Percentiles rank a stretch among this genome's conserved stretches.
phyloP scores from a whole-genome alignment of 1,140 invertebrate species.

The Drosophila watanabei region DNA sequence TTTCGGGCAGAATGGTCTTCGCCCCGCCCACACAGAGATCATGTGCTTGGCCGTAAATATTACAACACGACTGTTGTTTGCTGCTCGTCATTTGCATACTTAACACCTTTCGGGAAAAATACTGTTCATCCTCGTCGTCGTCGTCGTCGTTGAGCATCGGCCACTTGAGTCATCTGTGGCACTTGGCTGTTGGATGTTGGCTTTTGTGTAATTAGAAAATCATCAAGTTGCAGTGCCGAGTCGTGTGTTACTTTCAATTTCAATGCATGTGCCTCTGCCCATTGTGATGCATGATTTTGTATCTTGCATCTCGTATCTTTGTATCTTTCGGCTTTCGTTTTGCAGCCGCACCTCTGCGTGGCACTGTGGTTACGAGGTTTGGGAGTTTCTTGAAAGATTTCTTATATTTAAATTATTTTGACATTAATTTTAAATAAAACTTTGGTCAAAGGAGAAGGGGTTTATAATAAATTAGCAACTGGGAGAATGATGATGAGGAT shows the following conservation, averaged over 20 bases:
- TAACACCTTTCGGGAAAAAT: constrained; percentile 53
- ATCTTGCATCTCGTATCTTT: constrained; percentile 38
- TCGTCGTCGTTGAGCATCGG: constrained; percentile 15
- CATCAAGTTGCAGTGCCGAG: constrained; percentile 50
- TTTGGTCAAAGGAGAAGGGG: background rate
- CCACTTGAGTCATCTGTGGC: constrained; percentile 41
- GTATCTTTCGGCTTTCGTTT: constrained; percentile 42
- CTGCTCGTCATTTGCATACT: constrained; percentile 57
- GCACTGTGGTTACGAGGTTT: background rate
- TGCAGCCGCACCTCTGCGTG: constrained; percentile 31
- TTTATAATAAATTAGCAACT: background rate
- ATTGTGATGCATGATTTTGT: constrained; percentile 53
- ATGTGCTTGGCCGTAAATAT: constrained; percentile 43
- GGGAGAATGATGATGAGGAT: background rate
- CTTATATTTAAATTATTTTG: too few species aligned
- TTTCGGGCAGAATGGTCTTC: constrained; percentile 21
- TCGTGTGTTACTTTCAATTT: constrained; percentile 57
- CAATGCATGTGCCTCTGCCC: constrained; percentile 20
- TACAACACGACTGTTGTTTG: constrained; percentile 42
- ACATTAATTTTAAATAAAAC: too few species aligned
- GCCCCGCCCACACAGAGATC: constrained; percentile 42
- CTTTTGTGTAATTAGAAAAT: constrained; percentile 58
- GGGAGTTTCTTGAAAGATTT: background rate
- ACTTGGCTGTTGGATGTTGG: constrained; percentile 10
- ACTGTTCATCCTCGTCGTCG: background rate